Evolutionary conservation across 1,140 invertebrate species (phyloP).

Genomic region (Campodea augens): DNA sequence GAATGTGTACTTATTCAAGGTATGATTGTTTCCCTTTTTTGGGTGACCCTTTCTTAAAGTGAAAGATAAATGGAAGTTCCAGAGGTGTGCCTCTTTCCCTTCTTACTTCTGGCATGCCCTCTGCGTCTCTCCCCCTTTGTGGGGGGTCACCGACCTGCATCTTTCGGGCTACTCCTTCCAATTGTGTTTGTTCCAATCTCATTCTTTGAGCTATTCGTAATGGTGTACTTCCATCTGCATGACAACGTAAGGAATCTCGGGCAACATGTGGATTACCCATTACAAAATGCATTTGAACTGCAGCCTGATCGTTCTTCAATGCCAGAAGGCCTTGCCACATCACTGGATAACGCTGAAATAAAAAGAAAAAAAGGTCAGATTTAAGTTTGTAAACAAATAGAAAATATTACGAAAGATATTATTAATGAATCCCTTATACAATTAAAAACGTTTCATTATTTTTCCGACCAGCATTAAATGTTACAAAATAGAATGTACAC

Average conservation of each 20-base stretch:
- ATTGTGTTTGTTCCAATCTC: slow-evolving; percentile 80
- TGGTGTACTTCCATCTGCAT: slow-evolving; percentile 51
- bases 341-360: slow-evolving; percentile 60
- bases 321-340: slow-evolving; percentile 92
- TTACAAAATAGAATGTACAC: too few species aligned
- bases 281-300: slow-evolving; percentile 95
- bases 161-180: slow-evolving; percentile 85
- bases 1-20: too few species aligned
- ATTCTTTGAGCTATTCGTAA: slow-evolving; percentile 88
- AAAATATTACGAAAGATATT: slow-evolving; percentile 8
- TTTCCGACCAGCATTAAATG: background rate
- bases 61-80: too few species aligned
- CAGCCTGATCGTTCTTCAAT: slow-evolving; percentile 87
- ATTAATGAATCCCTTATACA: background rate
- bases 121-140: too few species aligned
- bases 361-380: slow-evolving; percentile 10
- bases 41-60: too few species aligned
- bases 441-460: background rate
- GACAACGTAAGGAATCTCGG: slow-evolving; percentile 54
- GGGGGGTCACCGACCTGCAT: slow-evolving; percentile 77
- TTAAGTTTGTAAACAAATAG: slow-evolving; percentile 1
- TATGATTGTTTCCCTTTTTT: too few species aligned
- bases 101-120: too few species aligned
- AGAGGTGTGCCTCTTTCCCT: too few species aligned
- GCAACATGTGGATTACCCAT: slow-evolving; percentile 78